Evolutionary conservation across 1,140 invertebrate species (phyloP).

Genomic region (Mylabris phalerata): DNA sequence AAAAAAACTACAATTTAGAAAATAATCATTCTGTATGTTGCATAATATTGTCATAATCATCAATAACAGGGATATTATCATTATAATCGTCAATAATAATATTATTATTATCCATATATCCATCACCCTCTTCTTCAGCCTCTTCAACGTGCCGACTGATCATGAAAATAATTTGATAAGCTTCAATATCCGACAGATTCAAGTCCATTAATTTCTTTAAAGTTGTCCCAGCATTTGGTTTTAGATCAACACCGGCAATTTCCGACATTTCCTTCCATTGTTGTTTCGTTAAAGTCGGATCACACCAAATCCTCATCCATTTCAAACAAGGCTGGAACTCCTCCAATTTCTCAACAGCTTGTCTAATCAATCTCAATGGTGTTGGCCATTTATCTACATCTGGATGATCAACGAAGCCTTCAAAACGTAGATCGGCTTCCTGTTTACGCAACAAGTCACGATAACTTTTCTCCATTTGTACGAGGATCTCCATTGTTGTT

Average conservation of each 20-base stretch:
- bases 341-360: slow-evolving; percentile 65
- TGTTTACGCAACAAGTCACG: slow-evolving; percentile 72
- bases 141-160: slow-evolving; percentile 61
- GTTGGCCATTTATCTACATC: slow-evolving; percentile 69
- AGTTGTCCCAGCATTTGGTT: slow-evolving; percentile 76
- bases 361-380: slow-evolving; percentile 66
- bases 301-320: slow-evolving; percentile 77
- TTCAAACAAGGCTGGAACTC: slow-evolving; percentile 76
- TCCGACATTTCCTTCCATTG: slow-evolving; percentile 90
- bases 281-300: slow-evolving; percentile 73
- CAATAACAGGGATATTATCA: too few relatives aligned
- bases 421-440: slow-evolving; percentile 55
- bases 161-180: slow-evolving; percentile 66
- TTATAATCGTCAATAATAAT: too few relatives aligned
- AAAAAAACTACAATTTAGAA: too few relatives aligned
- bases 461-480: slow-evolving; percentile 68
- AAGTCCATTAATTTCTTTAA: slow-evolving; percentile 75
- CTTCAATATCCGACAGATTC: slow-evolving; percentile 68
- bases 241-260: slow-evolving; percentile 75
- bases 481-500: slow-evolving; percentile 55
- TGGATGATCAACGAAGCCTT: slow-evolving; percentile 66
- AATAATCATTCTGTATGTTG: too few relatives aligned
- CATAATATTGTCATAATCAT: too few relatives aligned
- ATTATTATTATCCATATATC: too few relatives aligned
- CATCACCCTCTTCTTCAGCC: too few relatives aligned